Base-by-base conservation (phyloP, 2,797 vertebrate species). In the Lepidocolaptes lacrymiger region DNA sequence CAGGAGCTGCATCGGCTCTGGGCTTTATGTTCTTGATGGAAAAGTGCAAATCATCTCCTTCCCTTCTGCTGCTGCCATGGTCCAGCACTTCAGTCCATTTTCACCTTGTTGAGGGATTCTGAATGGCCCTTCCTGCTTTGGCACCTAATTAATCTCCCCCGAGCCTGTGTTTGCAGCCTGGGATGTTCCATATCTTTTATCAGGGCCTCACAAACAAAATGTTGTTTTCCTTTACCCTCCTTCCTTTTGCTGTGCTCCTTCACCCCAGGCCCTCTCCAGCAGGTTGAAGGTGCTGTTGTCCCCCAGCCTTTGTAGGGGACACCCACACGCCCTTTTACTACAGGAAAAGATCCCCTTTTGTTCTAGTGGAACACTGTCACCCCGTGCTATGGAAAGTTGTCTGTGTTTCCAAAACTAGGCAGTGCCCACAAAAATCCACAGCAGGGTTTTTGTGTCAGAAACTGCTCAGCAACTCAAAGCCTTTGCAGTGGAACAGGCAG, bases 131-230 rank as follows among this genome's bases (percentile, higher is more conserved):
- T 95, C 89, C 74, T 90, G 71, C 81, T 91, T 90, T 97, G 97
- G 84, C 95, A 97, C 91, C 94, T 97, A 97, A 98, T 98, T 98
- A 97, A 96, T 98, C 97, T 97, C 95, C 94, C 94, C 77, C 95
- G 96, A 96, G 92, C 78, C 93, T 92, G 36, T 79, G 97, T 89
- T 91, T 95, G 96, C 93, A 92, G 84, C 86, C 90, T 93, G 72
- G 58, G 67, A 84, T 72, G 43, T 76, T 81, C 93, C 77, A 39
- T 80, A 64, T 83, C 77, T 87, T 94, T 71, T 37, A 39, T 46
- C 75, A 83, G 55, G 63, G 78, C 85, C 81, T 94, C 49, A 15
- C 68, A 72, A 92, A 89, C 44, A 83, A 68, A 89, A 49, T 59
- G 67, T 1, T 74, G 55, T 39, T 77, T 59, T 41, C 36, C 39